Percentiles rank a stretch among this genome's conserved stretches.
These are phyloP conservation scores for Pelecanoides urinatrix DNA, from an alignment of 2,113 vertebrate genomes.

Conservation along the genomic window DNA sequence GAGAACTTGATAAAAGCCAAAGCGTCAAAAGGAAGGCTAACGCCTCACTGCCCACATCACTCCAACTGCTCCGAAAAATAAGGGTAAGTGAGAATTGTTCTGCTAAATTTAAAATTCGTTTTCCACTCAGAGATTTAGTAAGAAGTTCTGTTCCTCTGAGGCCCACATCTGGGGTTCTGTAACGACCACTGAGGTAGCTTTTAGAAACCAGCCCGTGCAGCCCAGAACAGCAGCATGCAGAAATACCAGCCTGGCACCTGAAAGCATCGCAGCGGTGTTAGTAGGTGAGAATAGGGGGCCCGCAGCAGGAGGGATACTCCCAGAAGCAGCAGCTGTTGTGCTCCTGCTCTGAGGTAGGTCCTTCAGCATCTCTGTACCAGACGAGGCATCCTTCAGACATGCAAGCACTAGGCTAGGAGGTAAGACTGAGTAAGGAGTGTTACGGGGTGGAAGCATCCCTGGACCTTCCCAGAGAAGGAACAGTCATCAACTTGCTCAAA, in stretches of 20 bases:
- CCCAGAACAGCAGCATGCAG: background rate
- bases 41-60: background rate
- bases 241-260: background rate
- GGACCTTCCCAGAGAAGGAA: background rate
- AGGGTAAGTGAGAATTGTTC: background rate
- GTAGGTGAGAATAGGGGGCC: background rate
- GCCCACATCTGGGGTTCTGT: too few species aligned
- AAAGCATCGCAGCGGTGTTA: accelerated
- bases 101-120: background rate
- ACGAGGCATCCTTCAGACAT: background rate
- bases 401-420: background rate
- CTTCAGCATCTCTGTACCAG: background rate
- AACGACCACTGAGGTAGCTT: background rate
- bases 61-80: background rate
- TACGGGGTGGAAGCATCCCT: background rate
- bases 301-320: background rate
- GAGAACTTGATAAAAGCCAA: background rate
- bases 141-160: background rate
- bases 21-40: background rate
- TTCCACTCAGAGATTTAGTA: background rate
- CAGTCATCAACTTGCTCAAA: background rate
- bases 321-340: background rate
- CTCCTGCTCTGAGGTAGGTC: background rate
- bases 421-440: background rate
- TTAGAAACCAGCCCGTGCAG: background rate